Evolutionary conservation across 1,140 invertebrate genomes (phyloP).

Genomic region (Aphaenogaster ashmeadi): DNA sequence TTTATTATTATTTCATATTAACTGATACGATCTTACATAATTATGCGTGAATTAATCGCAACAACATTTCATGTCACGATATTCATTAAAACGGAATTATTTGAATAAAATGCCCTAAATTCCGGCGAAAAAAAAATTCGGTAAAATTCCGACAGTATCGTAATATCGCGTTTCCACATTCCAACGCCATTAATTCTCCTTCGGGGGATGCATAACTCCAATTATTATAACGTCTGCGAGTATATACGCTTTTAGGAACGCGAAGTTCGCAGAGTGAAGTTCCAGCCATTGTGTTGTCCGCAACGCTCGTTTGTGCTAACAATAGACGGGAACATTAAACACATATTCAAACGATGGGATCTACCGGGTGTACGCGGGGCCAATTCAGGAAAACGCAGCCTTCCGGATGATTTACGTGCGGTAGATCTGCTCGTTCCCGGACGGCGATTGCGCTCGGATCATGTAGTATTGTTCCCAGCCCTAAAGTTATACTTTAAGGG

Average conservation of each 20-base stretch:
- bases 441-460: constrained; percentile 54
- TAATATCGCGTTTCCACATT: constrained; percentile 28
- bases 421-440: constrained; percentile 54
- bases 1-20: constrained; percentile 7
- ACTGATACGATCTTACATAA: not conserved
- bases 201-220: constrained; percentile 40
- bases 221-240: constrained; percentile 56
- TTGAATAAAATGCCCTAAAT: not conserved
- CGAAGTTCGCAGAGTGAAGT: constrained; percentile 57
- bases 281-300: constrained; percentile 65
- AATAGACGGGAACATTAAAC: constrained; percentile 66
- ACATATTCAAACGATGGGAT: constrained; percentile 66
- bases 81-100: not conserved
- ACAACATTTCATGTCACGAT: not conserved
- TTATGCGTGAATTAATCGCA: not conserved
- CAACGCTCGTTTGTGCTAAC: constrained; percentile 62
- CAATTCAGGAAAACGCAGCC: constrained; percentile 60
- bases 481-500: constrained; percentile 56
- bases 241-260: constrained; percentile 57
- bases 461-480: constrained; percentile 55
- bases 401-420: constrained; percentile 62
- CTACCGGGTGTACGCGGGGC: constrained; percentile 57
- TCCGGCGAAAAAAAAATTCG: not conserved
- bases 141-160: not conserved
- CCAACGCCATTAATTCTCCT: constrained; percentile 34